These are phyloP conservation scores for Bufotes viridis DNA, from an alignment of 2,797 vertebrate genomes.

Conservation along the genomic window DNA sequence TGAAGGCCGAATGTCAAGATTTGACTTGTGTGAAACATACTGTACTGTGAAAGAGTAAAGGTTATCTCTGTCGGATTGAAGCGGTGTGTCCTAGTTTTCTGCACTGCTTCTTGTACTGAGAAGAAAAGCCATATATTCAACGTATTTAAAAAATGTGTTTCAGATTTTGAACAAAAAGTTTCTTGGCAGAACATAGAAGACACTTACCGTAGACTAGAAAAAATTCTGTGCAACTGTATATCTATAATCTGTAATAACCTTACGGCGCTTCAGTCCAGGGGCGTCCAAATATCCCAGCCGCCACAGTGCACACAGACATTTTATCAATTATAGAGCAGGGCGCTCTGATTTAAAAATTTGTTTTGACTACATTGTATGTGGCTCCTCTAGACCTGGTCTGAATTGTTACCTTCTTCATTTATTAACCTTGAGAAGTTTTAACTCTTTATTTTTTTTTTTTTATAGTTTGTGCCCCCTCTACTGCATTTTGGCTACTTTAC, in stretches of 20 bases:
- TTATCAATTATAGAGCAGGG: no score
- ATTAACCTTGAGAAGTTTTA: no score
- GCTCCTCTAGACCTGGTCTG: no score
- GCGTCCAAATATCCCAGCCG: background rate
- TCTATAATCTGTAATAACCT: background rate
- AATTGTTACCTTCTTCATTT: no score
- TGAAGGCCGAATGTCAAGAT: slow-evolving; percentile 47
- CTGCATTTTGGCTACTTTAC: no score
- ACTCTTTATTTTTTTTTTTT: no score
- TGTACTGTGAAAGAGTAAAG: slow-evolving; percentile 47
- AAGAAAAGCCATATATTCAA: slow-evolving; percentile 33
- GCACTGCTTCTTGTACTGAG: slow-evolving; percentile 33
- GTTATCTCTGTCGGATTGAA: slow-evolving; percentile 52
- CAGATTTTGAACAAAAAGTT: slow-evolving; percentile 3
- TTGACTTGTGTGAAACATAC: slow-evolving; percentile 48
- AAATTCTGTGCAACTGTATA: background rate
- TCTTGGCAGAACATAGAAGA: background rate
- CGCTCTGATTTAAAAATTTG: no score
- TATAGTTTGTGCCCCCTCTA: no score
- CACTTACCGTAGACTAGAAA: background rate
- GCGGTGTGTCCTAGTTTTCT: slow-evolving; percentile 30
- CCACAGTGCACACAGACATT: no score
- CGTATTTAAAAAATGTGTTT: slow-evolving; percentile 29
- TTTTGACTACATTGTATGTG: no score
- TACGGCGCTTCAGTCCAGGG: background rate